Conservation (phyloP, 2,888 invertebrate genomes). For the Opisthograptis luteolata region DNA sequence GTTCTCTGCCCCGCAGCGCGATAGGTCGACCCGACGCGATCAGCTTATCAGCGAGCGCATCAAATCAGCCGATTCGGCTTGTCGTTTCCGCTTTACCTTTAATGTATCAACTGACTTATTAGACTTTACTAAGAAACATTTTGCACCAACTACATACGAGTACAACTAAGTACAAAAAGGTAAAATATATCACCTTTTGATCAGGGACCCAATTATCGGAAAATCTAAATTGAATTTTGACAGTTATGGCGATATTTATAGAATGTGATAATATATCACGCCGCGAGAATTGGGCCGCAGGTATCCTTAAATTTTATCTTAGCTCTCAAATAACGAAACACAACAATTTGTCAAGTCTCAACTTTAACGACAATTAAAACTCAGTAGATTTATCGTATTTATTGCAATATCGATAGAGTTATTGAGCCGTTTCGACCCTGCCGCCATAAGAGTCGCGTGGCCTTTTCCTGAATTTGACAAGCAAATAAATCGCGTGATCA, state of each 20-base stretch:
- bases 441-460: conserved; percentile 65
- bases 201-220: too few species aligned
- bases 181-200: too few species aligned
- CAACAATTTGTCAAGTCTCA: too few species aligned
- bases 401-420: conserved; percentile 41
- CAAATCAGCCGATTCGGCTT: conserved; percentile 56
- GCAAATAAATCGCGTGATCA: conserved; percentile 79
- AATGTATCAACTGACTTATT: conserved; percentile 61
- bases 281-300: too few species aligned
- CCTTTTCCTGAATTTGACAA: conserved; percentile 81
- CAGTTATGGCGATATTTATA: too few species aligned
- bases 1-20: conserved; percentile 66
- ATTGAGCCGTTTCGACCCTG: conserved; percentile 52
- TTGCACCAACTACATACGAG: neutral
- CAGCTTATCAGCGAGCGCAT: conserved; percentile 73
- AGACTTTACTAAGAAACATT: conserved; percentile 1
- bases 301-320: too few species aligned
- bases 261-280: too few species aligned
- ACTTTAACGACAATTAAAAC: too few species aligned
- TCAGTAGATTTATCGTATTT: too few species aligned
- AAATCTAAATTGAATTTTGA: too few species aligned
- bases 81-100: conserved; percentile 70
- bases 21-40: conserved; percentile 44
- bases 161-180: too few species aligned
- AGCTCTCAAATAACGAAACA: too few species aligned